Percentiles rank a stretch among this genome's conserved stretches.
Conservation (phyloP, 2,797 vertebrate species). For the Sebastes paucispinis region DNA sequence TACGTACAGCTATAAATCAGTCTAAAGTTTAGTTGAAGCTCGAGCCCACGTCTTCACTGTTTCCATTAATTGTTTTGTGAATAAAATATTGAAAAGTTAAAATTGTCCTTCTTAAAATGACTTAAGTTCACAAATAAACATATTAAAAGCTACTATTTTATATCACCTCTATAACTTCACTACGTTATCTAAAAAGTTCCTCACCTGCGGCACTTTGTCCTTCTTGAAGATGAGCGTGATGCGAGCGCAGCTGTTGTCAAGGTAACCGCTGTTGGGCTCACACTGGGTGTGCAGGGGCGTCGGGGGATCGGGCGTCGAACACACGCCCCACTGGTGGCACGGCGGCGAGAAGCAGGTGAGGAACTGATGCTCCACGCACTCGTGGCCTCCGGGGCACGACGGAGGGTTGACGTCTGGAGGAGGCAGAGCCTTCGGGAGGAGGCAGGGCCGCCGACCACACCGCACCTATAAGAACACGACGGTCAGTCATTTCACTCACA, state of each 20-base stretch:
- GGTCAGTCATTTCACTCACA: background rate
- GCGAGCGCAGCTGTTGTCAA: slow-evolving; percentile 90
- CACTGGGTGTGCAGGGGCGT: slow-evolving; percentile 82
- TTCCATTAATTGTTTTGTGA: background rate
- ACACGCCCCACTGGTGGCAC: slow-evolving; percentile 90
- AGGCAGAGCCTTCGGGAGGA: slow-evolving; percentile 73
- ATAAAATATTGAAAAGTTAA: too few relatives aligned
- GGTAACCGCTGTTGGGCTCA: slow-evolving; percentile 85
- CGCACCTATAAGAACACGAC: slow-evolving; percentile 80
- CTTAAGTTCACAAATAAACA: too few relatives aligned
- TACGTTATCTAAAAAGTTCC: background rate
- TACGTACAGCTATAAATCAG: too few relatives aligned
- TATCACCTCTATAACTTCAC: too few relatives aligned
- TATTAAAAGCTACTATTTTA: too few relatives aligned
- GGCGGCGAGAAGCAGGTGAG: slow-evolving; percentile 91
- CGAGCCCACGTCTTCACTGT: too few relatives aligned
- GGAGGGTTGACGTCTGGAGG: slow-evolving; percentile 20
- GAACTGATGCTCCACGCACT: slow-evolving; percentile 83
- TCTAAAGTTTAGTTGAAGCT: too few relatives aligned
- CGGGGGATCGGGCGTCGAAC: slow-evolving; percentile 78
- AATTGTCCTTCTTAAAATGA: too few relatives aligned
- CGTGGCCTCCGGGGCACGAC: slow-evolving; percentile 85
- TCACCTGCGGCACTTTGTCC: slow-evolving; percentile 91
- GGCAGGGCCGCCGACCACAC: slow-evolving; percentile 89
- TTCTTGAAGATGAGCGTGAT: slow-evolving; percentile 91